Evolutionary conservation across 2,797 vertebrate genomes (phyloP), one percentile per base, ranked within the genome.

Genomic region (Xyrichtys novacula): DNA sequence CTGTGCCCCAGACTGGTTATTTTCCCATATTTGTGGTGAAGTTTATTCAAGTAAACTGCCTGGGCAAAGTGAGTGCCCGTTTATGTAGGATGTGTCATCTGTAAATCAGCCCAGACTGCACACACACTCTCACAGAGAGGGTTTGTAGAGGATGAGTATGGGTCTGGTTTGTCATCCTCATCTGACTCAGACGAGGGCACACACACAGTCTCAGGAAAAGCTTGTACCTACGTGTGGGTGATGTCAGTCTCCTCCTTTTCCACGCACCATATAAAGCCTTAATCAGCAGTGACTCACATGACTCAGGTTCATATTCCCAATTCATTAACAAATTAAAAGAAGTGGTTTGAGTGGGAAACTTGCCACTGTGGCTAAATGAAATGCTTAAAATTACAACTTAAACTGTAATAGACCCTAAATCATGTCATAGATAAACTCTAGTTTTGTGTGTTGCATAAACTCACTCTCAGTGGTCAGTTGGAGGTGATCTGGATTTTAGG

Each of bases 131-230:
- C n/a, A 38, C 38, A 2, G 3, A 48, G 4, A 32, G 31, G 14
- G 40, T n/a, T 15, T 43, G 29, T 29, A 31, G 25, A 74, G 47
- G 46, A 44, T 19, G 54, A 34, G 57, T 66, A n/a, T 43, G 71
- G 61, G 39, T 84, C 71, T 77, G 73, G 68, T 72, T 71, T 82
- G 76, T 87, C 87, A 89, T 76, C 50, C 77, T 26, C 28, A n/a
- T 66, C 69, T 85, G 85, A 88, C 48, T 88, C 81, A 88, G 54
- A 70, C 31, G 59, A 46, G 56, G 68, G 39, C 73, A 75, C 23
- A 40, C 7, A 47, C 20, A 25, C 29, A 65, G 52, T 29, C 58
- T 6, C 23, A 23, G 47, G 26, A 55, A 10, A 40, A 31, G 31
- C 17, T n/a, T 34, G 32, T 34, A n/a, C n/a, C n/a, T 34, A 22